Evolutionary conservation across 2,888 invertebrate species (phyloP).

Genomic region (Pardosa pseudoannulata): DNA sequence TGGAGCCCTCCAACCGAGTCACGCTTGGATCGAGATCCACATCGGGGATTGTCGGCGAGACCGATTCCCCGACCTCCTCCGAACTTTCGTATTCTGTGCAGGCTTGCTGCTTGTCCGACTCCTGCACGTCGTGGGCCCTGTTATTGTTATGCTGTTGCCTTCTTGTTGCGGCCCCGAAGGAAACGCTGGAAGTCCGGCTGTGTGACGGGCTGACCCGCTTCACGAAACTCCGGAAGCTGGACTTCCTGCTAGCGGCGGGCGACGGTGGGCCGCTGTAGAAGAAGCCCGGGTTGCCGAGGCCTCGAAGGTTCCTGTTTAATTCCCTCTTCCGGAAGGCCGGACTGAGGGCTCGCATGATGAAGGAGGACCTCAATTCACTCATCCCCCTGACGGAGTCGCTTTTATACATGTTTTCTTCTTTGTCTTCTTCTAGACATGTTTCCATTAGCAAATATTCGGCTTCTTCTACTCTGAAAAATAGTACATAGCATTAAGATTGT

Average conservation of each 20-base stretch:
- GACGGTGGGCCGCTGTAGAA: neutral
- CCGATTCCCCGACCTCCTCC: neutral
- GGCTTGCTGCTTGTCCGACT: neutral
- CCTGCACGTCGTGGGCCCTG: no score
- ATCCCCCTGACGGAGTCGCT: slow-evolving; percentile 24
- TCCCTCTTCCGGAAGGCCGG: slow-evolving; percentile 8
- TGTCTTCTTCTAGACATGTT: slow-evolving; percentile 63
- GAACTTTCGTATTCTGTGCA: slow-evolving; percentile 38
- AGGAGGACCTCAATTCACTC: slow-evolving; percentile 33
- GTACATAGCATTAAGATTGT: no score
- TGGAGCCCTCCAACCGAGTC: slow-evolving; percentile 1
- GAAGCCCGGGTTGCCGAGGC: slow-evolving; percentile 31
- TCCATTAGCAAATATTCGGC: slow-evolving; percentile 68
- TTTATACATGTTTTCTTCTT: slow-evolving; percentile 44
- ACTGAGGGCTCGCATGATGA: slow-evolving; percentile 31
- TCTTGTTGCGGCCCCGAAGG: neutral
- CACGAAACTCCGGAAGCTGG: slow-evolving; percentile 29
- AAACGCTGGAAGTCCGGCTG: neutral
- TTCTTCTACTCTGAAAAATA: slow-evolving; percentile 56
- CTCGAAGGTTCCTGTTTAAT: neutral
- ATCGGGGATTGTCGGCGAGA: neutral
- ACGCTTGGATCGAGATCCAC: neutral
- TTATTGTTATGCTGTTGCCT: no score
- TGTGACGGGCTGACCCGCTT: neutral
- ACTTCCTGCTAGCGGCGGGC: neutral